Evolutionary conservation across 2,888 invertebrate species (phyloP).

Genomic region (Papilio protenor): DNA sequence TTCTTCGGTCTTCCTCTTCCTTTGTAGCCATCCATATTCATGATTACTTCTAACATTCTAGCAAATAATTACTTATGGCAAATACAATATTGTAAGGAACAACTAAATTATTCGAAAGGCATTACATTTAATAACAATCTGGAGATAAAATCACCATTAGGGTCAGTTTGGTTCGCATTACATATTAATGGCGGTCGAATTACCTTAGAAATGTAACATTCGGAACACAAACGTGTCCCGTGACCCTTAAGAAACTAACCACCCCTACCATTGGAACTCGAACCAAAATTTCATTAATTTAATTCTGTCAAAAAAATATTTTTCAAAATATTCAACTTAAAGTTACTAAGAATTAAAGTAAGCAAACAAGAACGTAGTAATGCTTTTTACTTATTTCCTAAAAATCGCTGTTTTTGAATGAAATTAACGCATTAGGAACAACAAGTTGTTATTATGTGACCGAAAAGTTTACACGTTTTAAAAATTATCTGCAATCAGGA

Average conservation of each 20-base stretch:
- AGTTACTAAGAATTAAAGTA: too few species aligned
- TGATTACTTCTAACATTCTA: not conserved
- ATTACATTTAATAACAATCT: conserved; percentile 43
- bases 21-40: too few species aligned
- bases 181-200: conserved; percentile 44
- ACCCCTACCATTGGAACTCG: conserved; percentile 26
- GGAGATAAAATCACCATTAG: conserved; percentile 42
- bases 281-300: not conserved
- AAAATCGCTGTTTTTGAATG: not conserved
- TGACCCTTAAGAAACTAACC: conserved; percentile 36
- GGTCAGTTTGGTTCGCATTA: conserved; percentile 37
- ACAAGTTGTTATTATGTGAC: not conserved
- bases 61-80: not conserved
- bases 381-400: too few species aligned
- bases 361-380: too few species aligned
- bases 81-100: conserved; percentile 17
- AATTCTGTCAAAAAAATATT: not conserved
- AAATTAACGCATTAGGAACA: not conserved
- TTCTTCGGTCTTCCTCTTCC: too few species aligned
- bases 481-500: not conserved
- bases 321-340: too few species aligned
- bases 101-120: conserved; percentile 25
- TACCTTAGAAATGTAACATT: conserved; percentile 37
- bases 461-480: not conserved
- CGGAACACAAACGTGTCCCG: conserved; percentile 41